These are phyloP conservation scores for Lapara coniferarum DNA, from an alignment of 2,888 invertebrate genomes.

Conservation along the genomic window DNA sequence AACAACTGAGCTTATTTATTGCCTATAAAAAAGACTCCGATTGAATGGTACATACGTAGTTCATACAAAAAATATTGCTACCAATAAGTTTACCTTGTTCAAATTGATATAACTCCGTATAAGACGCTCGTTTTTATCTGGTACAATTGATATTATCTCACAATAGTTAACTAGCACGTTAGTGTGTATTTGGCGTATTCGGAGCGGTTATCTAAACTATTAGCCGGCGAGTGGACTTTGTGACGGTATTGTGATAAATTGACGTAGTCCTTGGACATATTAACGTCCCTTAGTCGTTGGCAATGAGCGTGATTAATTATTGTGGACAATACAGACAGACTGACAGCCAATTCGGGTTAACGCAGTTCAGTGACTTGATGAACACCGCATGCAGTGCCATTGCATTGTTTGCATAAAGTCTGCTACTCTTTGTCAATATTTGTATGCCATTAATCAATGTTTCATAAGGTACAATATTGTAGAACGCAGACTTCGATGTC, in stretches of 20 bases:
- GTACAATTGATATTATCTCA: conserved; percentile 28
- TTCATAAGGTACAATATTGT: conserved; percentile 25
- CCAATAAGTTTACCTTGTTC: neutral
- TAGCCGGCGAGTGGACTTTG: conserved; percentile 63
- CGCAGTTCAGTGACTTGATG: conserved; percentile 70
- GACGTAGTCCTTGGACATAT: conserved; percentile 71
- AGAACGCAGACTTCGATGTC: conserved; percentile 30
- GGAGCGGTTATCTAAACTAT: conserved; percentile 59
- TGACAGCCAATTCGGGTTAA: conserved; percentile 69
- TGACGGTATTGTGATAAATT: conserved; percentile 70
- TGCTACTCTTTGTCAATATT: conserved; percentile 19
- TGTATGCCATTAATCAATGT: conserved; percentile 25
- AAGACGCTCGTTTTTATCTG: neutral
- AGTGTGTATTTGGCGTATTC: neutral
- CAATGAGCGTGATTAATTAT: conserved; percentile 74
- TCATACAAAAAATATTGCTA: too few relatives aligned
- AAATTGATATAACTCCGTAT: neutral
- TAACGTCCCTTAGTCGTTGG: conserved; percentile 65
- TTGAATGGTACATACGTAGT: too few relatives aligned
- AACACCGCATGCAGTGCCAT: conserved; percentile 34
- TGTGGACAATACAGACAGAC: conserved; percentile 60
- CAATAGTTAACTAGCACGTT: conserved; percentile 25
- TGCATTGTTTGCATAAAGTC: conserved; percentile 42
- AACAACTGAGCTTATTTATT: too few relatives aligned
- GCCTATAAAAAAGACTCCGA: too few relatives aligned